Conservation (phyloP, 2,797 vertebrate species). For the Takifugu ocellatus region DNA sequence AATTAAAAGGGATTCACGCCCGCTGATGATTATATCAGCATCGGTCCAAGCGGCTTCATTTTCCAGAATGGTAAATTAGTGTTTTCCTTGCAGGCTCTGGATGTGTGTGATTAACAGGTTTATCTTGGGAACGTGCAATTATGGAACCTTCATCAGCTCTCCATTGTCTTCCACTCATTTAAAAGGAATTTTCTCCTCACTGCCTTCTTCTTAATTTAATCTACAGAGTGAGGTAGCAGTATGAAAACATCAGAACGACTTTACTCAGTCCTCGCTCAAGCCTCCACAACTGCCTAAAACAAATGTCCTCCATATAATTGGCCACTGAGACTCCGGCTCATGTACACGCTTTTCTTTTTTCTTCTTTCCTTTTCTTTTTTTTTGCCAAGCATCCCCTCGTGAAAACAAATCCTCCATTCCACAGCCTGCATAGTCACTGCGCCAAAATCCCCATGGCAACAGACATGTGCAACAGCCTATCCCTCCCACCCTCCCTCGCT, state of each 20-base stretch:
- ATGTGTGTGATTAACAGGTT: slow-evolving; percentile 73
- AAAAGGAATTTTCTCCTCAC: slow-evolving; percentile 66
- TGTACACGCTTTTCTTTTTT: slow-evolving; percentile 37
- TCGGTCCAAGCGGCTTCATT: slow-evolving; percentile 48
- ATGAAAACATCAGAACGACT: slow-evolving; percentile 65
- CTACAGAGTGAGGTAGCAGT: slow-evolving; percentile 49
- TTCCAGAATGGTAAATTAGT: slow-evolving; percentile 58
- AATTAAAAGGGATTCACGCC: slow-evolving; percentile 56
- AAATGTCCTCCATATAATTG: slow-evolving; percentile 67
- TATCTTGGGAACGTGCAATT: slow-evolving; percentile 76
- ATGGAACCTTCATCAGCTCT: slow-evolving; percentile 72
- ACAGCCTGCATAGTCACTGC: slow-evolving; percentile 74
- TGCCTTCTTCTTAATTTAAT: slow-evolving; percentile 67
- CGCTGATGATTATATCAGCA: slow-evolving; percentile 55
- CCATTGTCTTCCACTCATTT: slow-evolving; percentile 70
- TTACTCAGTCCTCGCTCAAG: slow-evolving; percentile 53
- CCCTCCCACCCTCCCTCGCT: slow-evolving; percentile 19
- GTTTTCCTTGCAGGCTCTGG: slow-evolving; percentile 64
- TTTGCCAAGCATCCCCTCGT: slow-evolving; percentile 38
- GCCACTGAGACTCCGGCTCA: slow-evolving; percentile 56
- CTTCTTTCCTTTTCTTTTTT: background rate
- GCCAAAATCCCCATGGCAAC: slow-evolving; percentile 80
- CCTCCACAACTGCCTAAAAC: slow-evolving; percentile 57
- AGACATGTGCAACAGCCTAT: slow-evolving; percentile 71
- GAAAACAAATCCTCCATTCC: slow-evolving; percentile 71